Conservation (phyloP, 2,797 vertebrate genomes). For the Yasuhikotakia modesta region DNA sequence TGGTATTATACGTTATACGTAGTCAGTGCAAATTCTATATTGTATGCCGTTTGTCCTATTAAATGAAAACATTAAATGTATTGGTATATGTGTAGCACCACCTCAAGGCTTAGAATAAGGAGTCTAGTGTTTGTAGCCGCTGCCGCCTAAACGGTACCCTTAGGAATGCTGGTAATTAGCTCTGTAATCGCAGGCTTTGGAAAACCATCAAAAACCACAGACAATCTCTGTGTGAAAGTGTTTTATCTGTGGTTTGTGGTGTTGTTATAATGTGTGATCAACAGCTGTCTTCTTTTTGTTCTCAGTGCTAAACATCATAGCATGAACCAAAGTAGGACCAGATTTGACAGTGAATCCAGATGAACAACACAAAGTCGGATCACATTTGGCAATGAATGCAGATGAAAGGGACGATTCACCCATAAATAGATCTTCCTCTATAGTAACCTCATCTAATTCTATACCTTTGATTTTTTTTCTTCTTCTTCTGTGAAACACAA, state of each 20-base stretch:
- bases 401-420: no score
- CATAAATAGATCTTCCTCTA: no score
- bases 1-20: not conserved
- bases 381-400: slow-evolving; percentile 2
- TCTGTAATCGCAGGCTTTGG: slow-evolving; percentile 76
- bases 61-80: slow-evolving; percentile 2
- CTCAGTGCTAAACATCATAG: not conserved
- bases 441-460: no score
- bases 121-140: slow-evolving; percentile 68
- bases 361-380: not conserved
- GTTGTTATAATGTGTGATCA: slow-evolving; percentile 22
- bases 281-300: slow-evolving; percentile 21
- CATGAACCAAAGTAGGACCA: slow-evolving; percentile 3
- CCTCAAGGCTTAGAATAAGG: slow-evolving; percentile 62
- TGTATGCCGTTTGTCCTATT: not conserved
- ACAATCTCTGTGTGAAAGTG: slow-evolving; percentile 33
- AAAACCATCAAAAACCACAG: slow-evolving; percentile 65
- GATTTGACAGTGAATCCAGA: slow-evolving; percentile 5
- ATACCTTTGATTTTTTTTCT: no score
- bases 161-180: slow-evolving; percentile 80
- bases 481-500: no score
- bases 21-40: not conserved
- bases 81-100: slow-evolving; percentile 14
- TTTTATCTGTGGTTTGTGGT: slow-evolving; percentile 24
- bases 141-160: slow-evolving; percentile 65